phyloP scores from a whole-genome alignment of 2,113 vertebrate genomes.

The Antechinus stuartii region DNA sequence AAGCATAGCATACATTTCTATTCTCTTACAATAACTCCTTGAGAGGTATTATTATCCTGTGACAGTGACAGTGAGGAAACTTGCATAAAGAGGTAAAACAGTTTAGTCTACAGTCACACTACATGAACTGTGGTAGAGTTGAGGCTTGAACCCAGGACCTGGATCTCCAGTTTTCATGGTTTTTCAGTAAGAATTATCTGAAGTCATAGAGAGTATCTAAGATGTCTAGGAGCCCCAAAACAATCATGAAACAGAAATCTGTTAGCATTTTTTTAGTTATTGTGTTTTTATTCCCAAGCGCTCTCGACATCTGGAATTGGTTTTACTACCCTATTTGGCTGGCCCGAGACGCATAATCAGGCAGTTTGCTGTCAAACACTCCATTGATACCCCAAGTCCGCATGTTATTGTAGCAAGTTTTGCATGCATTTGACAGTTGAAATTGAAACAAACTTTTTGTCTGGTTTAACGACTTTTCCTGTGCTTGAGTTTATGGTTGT shows the following conservation, averaged over 20 bases:
- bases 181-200: not conserved
- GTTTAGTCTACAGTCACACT: not conserved
- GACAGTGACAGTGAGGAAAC: not conserved
- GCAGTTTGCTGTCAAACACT: conserved; percentile 76
- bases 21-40: not conserved
- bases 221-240: not conserved
- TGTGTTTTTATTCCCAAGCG: conserved; percentile 58
- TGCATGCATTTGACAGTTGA: conserved; percentile 59
- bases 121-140: not conserved
- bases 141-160: not conserved
- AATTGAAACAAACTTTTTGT: conserved; percentile 70
- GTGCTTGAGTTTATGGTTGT: conserved; percentile 34
- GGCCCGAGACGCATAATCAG: conserved; percentile 81
- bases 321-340: conserved; percentile 78
- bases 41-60: not conserved
- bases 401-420: conserved; percentile 58
- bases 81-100: not conserved
- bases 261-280: conserved; percentile 60
- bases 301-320: conserved; percentile 78
- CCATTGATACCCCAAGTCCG: conserved; percentile 76
- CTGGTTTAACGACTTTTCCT: not conserved
- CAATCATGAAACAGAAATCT: not conserved
- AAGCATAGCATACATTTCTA: not conserved
- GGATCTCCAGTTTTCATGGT: not conserved
- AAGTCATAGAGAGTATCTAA: not conserved